A percentile compares a stretch with the other conserved stretches of the same genome.
phyloP scores from a whole-genome alignment of 1,140 invertebrate genomes.

The Pogonognathellus flavescens region DNA sequence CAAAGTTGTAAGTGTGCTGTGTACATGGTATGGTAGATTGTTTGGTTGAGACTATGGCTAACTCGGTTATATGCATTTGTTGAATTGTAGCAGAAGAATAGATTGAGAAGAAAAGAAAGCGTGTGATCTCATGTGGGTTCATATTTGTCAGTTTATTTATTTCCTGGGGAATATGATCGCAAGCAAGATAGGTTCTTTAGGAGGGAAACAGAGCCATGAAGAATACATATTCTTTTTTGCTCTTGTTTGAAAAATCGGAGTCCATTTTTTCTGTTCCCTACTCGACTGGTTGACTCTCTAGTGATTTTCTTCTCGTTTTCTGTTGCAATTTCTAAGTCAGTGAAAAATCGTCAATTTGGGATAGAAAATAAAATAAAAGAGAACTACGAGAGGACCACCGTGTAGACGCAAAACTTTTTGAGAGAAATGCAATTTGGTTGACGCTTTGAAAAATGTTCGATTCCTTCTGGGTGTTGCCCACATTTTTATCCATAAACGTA shows the following conservation, averaged over 20 bases:
- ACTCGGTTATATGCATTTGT: slow-evolving; percentile 42
- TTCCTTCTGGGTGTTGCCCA: slow-evolving; percentile 63
- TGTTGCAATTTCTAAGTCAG: slow-evolving; percentile 66
- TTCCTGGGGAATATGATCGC: slow-evolving; percentile 64
- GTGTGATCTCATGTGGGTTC: slow-evolving; percentile 62
- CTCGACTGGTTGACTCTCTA: slow-evolving; percentile 62
- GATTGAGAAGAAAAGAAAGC: slow-evolving; percentile 59
- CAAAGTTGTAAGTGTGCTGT: background rate
- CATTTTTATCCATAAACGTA: slow-evolving; percentile 65
- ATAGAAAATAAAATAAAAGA: slow-evolving; percentile 64
- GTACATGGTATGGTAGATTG: slow-evolving; percentile 11
- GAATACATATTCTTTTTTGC: slow-evolving; percentile 48
- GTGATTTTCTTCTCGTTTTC: slow-evolving; percentile 65
- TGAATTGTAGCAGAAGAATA: slow-evolving; percentile 56
- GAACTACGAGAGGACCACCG: slow-evolving; percentile 20
- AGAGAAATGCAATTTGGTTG: slow-evolving; percentile 62
- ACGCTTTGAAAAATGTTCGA: slow-evolving; percentile 65
- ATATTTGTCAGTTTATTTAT: slow-evolving; percentile 66
- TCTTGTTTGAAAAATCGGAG: slow-evolving; percentile 65
- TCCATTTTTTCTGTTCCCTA: slow-evolving; percentile 62
- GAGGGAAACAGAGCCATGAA: slow-evolving; percentile 43
- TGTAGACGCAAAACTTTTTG: slow-evolving; percentile 59
- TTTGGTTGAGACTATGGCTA: slow-evolving; percentile 16
- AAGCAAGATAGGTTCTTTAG: slow-evolving; percentile 56
- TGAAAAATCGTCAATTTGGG: slow-evolving; percentile 67